phyloP scores from a whole-genome alignment of 2,113 vertebrate species.

The Actenoides lindsayi region DNA sequence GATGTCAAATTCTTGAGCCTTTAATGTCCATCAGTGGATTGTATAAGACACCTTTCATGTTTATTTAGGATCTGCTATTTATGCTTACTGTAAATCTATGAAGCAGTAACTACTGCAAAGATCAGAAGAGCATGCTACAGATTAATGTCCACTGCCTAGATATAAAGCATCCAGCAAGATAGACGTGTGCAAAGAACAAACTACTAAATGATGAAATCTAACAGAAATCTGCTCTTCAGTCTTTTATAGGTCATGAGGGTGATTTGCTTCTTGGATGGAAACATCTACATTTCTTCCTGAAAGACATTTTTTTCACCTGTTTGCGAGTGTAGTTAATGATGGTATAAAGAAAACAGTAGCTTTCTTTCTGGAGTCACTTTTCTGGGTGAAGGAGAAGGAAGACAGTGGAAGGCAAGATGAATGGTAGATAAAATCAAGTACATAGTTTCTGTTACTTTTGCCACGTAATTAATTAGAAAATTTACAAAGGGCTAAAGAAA shows the following conservation, averaged over 20 bases:
- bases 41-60: background rate
- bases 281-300: background rate
- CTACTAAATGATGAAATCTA: background rate
- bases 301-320: background rate
- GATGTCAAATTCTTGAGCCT: constrained; percentile 14
- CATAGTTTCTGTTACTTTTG: background rate
- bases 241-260: background rate
- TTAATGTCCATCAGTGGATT: constrained; percentile 10
- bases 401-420: background rate
- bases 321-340: background rate
- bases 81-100: background rate
- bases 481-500: background rate
- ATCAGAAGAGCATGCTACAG: background rate
- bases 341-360: background rate
- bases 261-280: constrained; percentile 1
- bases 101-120: background rate
- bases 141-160: background rate
- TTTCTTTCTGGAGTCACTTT: background rate
- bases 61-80: constrained; percentile 9
- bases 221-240: constrained; percentile 1
- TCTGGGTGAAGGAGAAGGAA: background rate
- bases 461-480: background rate
- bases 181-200: background rate
- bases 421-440: background rate
- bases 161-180: background rate